Conservation (phyloP, 64 coral and sea anemone genomes). For the Stichodactyla helianthus region DNA sequence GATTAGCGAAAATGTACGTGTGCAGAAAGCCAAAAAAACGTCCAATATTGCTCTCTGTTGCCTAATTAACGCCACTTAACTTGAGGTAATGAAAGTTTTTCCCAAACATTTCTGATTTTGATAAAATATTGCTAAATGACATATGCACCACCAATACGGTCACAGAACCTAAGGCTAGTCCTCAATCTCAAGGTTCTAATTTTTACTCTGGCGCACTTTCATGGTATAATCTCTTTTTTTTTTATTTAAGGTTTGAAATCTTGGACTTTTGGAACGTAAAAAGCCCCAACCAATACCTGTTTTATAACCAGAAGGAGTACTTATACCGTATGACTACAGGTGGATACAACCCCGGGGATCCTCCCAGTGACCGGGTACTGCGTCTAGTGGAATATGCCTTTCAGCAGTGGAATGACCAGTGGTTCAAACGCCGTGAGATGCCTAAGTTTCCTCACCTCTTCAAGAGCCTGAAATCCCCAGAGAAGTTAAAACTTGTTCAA, state of each 20-base stretch:
- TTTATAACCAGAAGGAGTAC: constrained; percentile 86
- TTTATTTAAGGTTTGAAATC: constrained; percentile 35
- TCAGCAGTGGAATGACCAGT: constrained; percentile 81
- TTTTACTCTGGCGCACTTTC: no score
- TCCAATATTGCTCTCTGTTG: no score
- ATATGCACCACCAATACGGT: no score
- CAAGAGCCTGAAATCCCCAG: background rate
- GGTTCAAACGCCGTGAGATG: constrained; percentile 57
- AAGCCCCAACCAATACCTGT: constrained; percentile 67
- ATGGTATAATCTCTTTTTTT: background rate
- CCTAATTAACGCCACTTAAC: no score
- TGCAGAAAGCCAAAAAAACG: no score
- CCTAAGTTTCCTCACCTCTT: constrained; percentile 64
- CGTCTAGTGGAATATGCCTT: constrained; percentile 47
- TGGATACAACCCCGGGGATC: constrained; percentile 29
- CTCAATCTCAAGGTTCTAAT: no score
- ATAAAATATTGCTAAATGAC: no score
- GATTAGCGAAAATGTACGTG: no score
- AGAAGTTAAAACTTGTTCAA: background rate
- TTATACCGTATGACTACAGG: constrained; percentile 72
- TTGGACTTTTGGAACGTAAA: constrained; percentile 68
- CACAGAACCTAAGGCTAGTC: no score
- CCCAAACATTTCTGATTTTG: no score
- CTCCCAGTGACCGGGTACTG: constrained; percentile 44
- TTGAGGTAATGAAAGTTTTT: no score